Percentiles rank a stretch among this genome's conserved stretches.
Evolutionary conservation across 2,888 invertebrate genomes (phyloP).

Genomic region (Camponotus fellah): DNA sequence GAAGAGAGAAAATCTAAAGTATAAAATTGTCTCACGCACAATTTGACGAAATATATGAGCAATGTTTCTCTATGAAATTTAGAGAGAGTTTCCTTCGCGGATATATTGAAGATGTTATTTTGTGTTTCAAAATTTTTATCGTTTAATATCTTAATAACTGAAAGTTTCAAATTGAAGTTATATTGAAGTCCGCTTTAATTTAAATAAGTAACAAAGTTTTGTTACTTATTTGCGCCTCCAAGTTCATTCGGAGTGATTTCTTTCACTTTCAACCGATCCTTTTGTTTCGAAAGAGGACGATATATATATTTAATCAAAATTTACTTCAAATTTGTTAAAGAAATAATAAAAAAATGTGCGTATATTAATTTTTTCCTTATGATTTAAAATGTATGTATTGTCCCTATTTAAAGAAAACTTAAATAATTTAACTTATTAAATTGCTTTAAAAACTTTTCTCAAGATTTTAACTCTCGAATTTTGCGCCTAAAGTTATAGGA

Average conservation of each 20-base stretch:
- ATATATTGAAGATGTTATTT: neutral
- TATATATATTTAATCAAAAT: neutral
- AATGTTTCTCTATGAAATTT: neutral
- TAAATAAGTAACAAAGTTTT: constrained; percentile 6
- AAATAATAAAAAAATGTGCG: neutral
- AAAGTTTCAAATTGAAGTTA: neutral
- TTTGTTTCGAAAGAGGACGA: neutral
- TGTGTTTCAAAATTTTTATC: neutral
- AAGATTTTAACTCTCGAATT: neutral
- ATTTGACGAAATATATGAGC: neutral
- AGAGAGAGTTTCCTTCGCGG: neutral
- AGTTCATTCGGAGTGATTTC: neutral
- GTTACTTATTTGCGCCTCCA: neutral
- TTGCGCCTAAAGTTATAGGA: neutral
- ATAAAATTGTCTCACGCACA: neutral
- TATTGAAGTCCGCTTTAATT: neutral
- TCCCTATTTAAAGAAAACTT: neutral
- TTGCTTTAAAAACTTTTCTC: neutral
- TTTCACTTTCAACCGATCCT: neutral
- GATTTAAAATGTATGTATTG: neutral
- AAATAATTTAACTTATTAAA: constrained; percentile 25
- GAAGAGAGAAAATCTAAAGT: neutral
- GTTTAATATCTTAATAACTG: neutral
- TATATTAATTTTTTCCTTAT: neutral
- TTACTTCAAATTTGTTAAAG: neutral